Base-by-base conservation (phyloP, 2,113 vertebrate genomes). In the Haliaeetus leucogaster region DNA sequence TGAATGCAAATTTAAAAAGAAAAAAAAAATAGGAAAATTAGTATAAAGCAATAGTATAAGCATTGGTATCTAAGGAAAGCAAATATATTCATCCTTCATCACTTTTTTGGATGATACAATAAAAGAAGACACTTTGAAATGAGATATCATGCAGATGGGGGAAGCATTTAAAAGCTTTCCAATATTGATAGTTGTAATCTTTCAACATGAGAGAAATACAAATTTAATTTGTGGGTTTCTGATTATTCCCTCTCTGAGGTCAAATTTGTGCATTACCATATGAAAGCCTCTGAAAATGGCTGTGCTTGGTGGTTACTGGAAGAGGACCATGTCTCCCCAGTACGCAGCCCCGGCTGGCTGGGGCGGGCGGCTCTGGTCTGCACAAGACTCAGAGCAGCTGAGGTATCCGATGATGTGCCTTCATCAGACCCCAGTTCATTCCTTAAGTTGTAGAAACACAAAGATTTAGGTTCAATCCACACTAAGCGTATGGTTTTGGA, bases 101-200 rank as follows among this genome's bases (percentile, higher is more conserved):
- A 71, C 63, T 40, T 82, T 56, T 63, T 32, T 71, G 16, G 68
- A 40, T 23, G 22, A 23, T 30, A 40, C 61, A 85, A 36, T 77
- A 65, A 85, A 91, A 66, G 91, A 84, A 59, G 14, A 93, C 29
- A 38, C 17, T 58, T 86, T 82, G 76, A 76, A 91, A 89, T 81
- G 45, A 96, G 77, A 77, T 76, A 43, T 72, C 85, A 36, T 82
- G 88, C 67, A 94, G 66, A 91, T 74, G 59, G 48, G 42, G 53
- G 38, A 65, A 88, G 58, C 83, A 70, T 94, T 87, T 83, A 71
- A 70, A 77, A 86, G 56, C 86, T 58, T 92, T 95, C 83, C 81
- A 34, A 56, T 97, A 96, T 67, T 74, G 62, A 42, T 92, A 63
- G 96, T 91, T 96, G 53, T 88, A 50, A 89, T 94, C 45, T 95